phyloP scores from a whole-genome alignment of 2,888 invertebrate genomes.

The Ypsolopha scabrella region DNA sequence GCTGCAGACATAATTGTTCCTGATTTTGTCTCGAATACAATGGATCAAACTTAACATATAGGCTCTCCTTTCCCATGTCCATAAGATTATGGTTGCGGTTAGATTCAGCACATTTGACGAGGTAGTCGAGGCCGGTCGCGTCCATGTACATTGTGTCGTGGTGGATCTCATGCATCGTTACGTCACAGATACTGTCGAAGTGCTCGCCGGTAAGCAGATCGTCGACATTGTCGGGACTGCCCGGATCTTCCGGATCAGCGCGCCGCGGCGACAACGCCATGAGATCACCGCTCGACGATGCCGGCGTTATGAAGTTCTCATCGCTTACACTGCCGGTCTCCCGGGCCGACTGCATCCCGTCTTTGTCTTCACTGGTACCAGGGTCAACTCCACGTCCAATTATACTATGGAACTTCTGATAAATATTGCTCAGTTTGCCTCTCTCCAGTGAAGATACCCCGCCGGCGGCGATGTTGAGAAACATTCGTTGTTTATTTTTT shows the following conservation, averaged over 20 bases:
- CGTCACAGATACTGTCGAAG: constrained; percentile 53
- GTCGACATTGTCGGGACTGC: constrained; percentile 20
- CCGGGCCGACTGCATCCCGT: constrained; percentile 35
- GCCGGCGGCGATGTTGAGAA: constrained; percentile 27
- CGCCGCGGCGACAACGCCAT: constrained; percentile 48
- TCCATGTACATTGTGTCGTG: constrained; percentile 56
- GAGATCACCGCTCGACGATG: constrained; percentile 47
- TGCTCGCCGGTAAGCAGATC: constrained; percentile 50
- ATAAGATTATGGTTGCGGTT: constrained; percentile 35
- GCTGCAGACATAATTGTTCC: constrained; percentile 18
- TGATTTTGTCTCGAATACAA: constrained; percentile 42
- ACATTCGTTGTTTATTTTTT: constrained; percentile 28
- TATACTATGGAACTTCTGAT: constrained; percentile 33
- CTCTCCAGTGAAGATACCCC: constrained; percentile 8
- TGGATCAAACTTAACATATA: constrained; percentile 76
- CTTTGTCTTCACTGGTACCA: constrained; percentile 12
- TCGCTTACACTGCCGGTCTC: constrained; percentile 32
- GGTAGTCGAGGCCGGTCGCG: constrained; percentile 67
- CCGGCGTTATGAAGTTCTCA: constrained; percentile 44
- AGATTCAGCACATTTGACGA: constrained; percentile 57
- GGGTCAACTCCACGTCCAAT: constrained; percentile 22
- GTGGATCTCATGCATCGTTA: constrained; percentile 45
- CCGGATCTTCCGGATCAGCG: constrained; percentile 16
- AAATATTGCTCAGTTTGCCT: constrained; percentile 29
- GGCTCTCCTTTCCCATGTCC: constrained; percentile 70